Evolutionary conservation across 1,140 invertebrate genomes (phyloP).

Genomic region (Steinernema feltiae): DNA sequence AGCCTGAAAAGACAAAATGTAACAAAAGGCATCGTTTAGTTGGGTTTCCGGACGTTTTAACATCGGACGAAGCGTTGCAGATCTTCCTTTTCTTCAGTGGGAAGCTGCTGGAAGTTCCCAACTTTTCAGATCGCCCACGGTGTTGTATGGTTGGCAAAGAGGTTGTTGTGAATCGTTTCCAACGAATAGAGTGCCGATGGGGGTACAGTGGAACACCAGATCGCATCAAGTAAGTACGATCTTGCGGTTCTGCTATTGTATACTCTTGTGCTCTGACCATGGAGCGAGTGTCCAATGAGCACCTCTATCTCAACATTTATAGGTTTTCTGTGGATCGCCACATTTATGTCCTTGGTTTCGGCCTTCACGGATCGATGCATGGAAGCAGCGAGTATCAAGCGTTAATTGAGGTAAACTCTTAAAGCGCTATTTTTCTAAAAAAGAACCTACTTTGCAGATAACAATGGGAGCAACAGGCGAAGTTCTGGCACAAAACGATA

Average conservation of each 20-base stretch:
- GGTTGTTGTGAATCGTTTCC: conserved; percentile 73
- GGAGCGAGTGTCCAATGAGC: no score
- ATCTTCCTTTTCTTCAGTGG: conserved; percentile 71
- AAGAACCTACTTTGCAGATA: conserved; percentile 60
- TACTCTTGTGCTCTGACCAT: no score
- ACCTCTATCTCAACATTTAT: no score
- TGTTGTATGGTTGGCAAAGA: conserved; percentile 78
- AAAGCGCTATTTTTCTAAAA: conserved; percentile 16
- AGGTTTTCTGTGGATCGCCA: conserved; percentile 75
- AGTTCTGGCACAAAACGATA: conserved; percentile 72
- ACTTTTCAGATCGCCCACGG: conserved; percentile 54
- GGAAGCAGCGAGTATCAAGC: conserved; percentile 75
- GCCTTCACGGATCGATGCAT: conserved; percentile 78
- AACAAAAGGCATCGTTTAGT: conserved; percentile 36
- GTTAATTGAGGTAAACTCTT: conserved; percentile 64
- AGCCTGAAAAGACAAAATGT: not conserved
- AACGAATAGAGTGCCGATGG: conserved; percentile 75
- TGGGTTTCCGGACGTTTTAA: conserved; percentile 65
- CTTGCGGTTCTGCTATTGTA: no score
- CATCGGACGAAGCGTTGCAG: conserved; percentile 71
- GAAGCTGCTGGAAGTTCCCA: not conserved
- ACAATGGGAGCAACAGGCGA: conserved; percentile 72
- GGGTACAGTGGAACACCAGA: conserved; percentile 80
- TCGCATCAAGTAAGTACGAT: conserved; percentile 66
- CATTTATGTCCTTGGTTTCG: conserved; percentile 80